Percentiles rank a stretch among this genome's conserved stretches.
Conservation (phyloP, 2,888 invertebrate species). For the Chloroclystis v-ata region DNA sequence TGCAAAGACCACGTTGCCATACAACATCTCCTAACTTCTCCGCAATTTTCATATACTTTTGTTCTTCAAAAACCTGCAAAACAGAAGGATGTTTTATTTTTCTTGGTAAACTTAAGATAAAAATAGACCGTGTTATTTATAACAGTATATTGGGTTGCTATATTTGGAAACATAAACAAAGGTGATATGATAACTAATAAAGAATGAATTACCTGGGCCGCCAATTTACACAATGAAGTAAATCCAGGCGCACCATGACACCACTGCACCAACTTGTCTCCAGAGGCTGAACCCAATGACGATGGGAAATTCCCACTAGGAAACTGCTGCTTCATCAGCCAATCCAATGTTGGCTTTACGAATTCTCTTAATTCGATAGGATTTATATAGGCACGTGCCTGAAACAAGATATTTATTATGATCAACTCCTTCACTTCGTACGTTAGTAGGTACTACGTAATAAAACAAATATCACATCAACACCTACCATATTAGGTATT, state of each 20-base stretch:
- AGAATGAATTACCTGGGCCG: slow-evolving; percentile 77
- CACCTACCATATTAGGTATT: too few relatives aligned
- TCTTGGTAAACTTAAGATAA: too few relatives aligned
- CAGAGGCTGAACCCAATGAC: slow-evolving; percentile 80
- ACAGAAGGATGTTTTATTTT: slow-evolving; percentile 11
- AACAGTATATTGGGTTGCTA: too few relatives aligned
- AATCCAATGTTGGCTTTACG: slow-evolving; percentile 82
- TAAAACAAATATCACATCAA: too few relatives aligned
- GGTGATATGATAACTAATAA: not conserved
- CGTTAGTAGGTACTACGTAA: not conserved
- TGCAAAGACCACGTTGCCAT: slow-evolving; percentile 88
- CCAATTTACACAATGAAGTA: slow-evolving; percentile 82
- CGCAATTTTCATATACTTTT: slow-evolving; percentile 83
- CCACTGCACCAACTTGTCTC: slow-evolving; percentile 92
- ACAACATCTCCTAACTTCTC: slow-evolving; percentile 84
- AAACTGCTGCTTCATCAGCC: slow-evolving; percentile 77
- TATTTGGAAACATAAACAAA: too few relatives aligned
- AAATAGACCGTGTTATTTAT: too few relatives aligned
- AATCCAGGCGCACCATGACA: slow-evolving; percentile 96
- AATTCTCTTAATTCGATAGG: slow-evolving; percentile 75
- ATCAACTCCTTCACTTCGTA: not conserved
- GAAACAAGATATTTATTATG: slow-evolving; percentile 31
- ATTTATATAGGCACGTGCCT: slow-evolving; percentile 78
- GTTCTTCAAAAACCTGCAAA: slow-evolving; percentile 81
- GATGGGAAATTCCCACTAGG: slow-evolving; percentile 87